Conservation (phyloP, 1,140 invertebrate genomes). For the Caerostris extrusa region DNA sequence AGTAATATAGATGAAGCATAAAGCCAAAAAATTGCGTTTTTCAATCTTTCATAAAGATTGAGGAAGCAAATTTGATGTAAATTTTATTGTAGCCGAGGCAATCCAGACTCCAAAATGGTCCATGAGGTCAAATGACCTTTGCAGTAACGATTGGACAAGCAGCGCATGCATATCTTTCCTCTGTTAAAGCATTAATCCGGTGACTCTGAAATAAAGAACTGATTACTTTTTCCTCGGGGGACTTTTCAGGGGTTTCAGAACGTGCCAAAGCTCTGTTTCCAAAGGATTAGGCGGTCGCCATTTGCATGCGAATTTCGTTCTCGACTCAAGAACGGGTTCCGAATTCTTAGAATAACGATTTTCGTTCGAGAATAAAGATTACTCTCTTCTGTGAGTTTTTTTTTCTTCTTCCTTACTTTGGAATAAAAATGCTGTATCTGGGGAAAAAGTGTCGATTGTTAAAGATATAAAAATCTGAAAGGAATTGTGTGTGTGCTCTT, state of each 20-base stretch:
- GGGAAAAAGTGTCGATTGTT: background rate
- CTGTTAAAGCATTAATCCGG: too few species aligned
- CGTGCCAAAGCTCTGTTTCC: background rate
- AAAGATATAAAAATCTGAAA: background rate
- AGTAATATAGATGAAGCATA: too few species aligned
- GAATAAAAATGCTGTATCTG: background rate
- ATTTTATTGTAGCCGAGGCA: too few species aligned
- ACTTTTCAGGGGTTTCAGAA: background rate
- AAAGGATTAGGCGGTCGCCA: background rate
- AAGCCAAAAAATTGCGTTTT: too few species aligned
- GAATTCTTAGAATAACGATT: background rate
- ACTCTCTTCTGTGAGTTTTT: background rate
- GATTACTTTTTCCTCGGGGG: background rate
- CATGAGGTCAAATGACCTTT: too few species aligned
- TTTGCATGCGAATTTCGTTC: background rate
- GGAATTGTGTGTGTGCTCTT: background rate
- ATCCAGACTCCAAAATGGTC: too few species aligned
- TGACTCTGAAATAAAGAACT: background rate
- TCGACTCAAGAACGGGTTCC: background rate
- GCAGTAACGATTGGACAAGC: too few species aligned
- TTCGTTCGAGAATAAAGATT: background rate
- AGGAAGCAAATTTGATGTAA: too few species aligned
- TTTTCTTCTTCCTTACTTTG: background rate
- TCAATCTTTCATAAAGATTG: too few species aligned
- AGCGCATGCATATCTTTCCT: too few species aligned